A percentile compares a stretch with the other conserved stretches of the same genome.
Evolutionary conservation across 2,797 vertebrate genomes (phyloP).

Genomic region (Gouania willdenowi): DNA sequence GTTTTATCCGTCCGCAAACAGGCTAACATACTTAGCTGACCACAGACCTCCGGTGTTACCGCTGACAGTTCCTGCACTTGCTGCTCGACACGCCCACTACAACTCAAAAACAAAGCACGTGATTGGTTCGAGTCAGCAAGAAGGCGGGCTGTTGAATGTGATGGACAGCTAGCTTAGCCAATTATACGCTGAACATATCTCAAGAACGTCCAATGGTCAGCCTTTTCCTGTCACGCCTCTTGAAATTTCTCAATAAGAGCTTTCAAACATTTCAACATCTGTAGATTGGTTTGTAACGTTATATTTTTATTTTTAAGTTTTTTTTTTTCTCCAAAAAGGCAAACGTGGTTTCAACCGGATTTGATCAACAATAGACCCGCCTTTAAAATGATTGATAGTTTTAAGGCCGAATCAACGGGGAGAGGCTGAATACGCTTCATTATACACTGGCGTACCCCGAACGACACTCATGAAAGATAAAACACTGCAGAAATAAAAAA

Average conservation of each 20-base stretch:
- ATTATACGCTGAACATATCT: slow-evolving; percentile 2
- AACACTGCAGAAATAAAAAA: neutral
- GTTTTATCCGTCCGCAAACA: slow-evolving; percentile 20
- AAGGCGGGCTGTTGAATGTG: slow-evolving; percentile 17
- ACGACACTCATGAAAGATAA: no score
- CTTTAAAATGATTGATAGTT: slow-evolving; percentile 34
- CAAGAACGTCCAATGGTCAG: slow-evolving; percentile 50
- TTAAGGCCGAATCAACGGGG: slow-evolving; percentile 26
- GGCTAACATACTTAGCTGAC: slow-evolving; percentile 46
- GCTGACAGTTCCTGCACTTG: slow-evolving; percentile 62
- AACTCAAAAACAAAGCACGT: slow-evolving; percentile 70
- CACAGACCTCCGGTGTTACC: slow-evolving; percentile 12
- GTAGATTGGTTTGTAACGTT: neutral
- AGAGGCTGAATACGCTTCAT: neutral
- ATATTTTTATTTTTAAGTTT: rapidly evolving
- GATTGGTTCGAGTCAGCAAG: slow-evolving; percentile 56
- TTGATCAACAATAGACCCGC: neutral
- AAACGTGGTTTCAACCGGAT: neutral
- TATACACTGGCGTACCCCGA: rapidly evolving
- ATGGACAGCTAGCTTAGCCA: slow-evolving; percentile 36
- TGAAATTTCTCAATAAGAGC: neutral
- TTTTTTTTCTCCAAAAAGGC: no score
- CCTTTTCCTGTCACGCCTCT: slow-evolving; percentile 30
- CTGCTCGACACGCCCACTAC: slow-evolving; percentile 63
- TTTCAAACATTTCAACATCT: neutral